Evolutionary conservation across 37 sponge, comb jelly and placozoan genomes (phyloP).

Genomic region (Chondrosia reniformis): DNA sequence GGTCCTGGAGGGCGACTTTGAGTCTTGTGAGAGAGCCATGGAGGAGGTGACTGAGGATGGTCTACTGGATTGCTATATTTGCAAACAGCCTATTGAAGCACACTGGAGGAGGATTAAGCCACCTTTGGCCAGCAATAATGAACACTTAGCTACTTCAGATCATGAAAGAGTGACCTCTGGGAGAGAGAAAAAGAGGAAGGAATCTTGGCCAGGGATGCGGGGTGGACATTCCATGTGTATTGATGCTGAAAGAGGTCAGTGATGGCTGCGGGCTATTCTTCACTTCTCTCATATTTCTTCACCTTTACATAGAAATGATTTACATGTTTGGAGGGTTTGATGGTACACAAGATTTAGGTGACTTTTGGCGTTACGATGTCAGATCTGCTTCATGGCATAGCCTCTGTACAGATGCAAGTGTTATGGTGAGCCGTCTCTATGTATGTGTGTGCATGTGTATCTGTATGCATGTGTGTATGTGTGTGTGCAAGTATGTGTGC

Average conservation of each 20-base stretch:
- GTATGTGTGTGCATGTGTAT: not conserved
- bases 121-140: not conserved
- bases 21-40: conserved; percentile 38
- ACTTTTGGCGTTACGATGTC: conserved; percentile 75
- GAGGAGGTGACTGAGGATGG: conserved; percentile 48
- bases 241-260: conserved; percentile 33
- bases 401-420: conserved; percentile 54
- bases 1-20: conserved; percentile 59
- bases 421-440: conserved; percentile 43
- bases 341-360: conserved; percentile 73
- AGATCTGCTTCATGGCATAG: conserved; percentile 42
- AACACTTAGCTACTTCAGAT: not conserved
- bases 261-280: not conserved
- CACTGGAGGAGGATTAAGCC: conserved; percentile 41
- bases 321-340: conserved; percentile 92
- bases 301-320: conserved; percentile 24
- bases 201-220: conserved; percentile 55
- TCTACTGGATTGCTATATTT: conserved; percentile 35
- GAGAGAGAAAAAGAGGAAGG: not conserved
- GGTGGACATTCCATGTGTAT: conserved; percentile 91
- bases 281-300: not conserved
- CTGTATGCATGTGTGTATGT: conserved; percentile 24
- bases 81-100: conserved; percentile 41
- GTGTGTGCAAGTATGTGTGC: conserved; percentile 11
- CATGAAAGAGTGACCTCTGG: not conserved